Evolutionary conservation across 92 coral and sea anemone species (phyloP).

Genomic region (Heliopora coerulea): DNA sequence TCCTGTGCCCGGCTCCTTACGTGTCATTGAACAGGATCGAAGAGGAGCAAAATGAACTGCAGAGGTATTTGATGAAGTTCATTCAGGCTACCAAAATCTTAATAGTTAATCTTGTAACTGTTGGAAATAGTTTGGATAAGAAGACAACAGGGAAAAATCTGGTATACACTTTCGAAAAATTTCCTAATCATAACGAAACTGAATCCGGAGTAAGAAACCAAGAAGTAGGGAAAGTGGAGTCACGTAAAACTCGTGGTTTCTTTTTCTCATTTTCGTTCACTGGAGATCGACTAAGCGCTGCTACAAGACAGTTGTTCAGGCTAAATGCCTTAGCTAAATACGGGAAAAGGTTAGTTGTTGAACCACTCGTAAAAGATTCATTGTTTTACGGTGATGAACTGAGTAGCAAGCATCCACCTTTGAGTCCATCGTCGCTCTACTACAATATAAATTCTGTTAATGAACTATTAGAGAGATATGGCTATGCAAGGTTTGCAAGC

Average conservation of each 20-base stretch:
- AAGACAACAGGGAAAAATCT: background rate
- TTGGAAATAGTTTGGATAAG: background rate
- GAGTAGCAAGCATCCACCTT: background rate
- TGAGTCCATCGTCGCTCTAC: background rate
- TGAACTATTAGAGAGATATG: background rate
- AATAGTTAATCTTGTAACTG: background rate
- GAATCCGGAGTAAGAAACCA: background rate
- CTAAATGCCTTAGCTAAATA: background rate
- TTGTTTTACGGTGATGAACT: background rate
- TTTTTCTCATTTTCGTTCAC: background rate
- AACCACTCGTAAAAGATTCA: background rate
- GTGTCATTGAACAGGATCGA: too few species aligned
- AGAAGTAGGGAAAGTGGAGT: too few species aligned
- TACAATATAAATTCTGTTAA: background rate
- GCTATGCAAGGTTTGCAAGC: slow-evolving; percentile 1
- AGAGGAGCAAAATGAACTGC: background rate
- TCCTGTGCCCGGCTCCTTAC: too few species aligned
- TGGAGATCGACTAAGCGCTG: slow-evolving; percentile 1
- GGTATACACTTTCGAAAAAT: background rate
- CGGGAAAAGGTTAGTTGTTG: background rate
- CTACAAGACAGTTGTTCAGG: background rate
- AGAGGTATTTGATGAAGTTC: background rate
- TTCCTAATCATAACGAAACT: background rate
- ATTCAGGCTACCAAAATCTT: background rate
- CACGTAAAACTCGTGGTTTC: background rate